These are phyloP conservation scores for Leptoteleia sp. DNA, from an alignment of 1,140 invertebrate species.

Conservation along the genomic window DNA sequence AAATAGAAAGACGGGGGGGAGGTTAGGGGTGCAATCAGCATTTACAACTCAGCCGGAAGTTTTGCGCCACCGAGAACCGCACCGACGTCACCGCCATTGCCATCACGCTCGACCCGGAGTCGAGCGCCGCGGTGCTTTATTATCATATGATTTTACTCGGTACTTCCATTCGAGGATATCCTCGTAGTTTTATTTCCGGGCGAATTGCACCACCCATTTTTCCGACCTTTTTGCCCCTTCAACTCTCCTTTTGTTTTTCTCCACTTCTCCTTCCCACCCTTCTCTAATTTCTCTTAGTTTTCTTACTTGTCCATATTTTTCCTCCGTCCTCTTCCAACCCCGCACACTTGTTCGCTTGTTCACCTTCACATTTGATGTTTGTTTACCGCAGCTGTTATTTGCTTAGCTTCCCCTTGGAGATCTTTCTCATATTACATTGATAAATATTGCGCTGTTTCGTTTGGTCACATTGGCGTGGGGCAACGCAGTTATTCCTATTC, in stretches of 20 bases:
- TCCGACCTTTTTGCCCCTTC: too few relatives aligned
- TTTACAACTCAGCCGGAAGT: conserved; percentile 74
- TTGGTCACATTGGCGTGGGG: not conserved
- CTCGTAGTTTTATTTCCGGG: conserved; percentile 53
- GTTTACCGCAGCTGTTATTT: conserved; percentile 32
- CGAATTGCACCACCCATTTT: conserved; percentile 45
- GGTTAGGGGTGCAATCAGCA: conserved; percentile 75
- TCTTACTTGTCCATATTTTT: too few relatives aligned
- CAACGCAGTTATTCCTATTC: too few relatives aligned
- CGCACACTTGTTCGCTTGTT: conserved; percentile 28
- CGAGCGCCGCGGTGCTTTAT: conserved; percentile 70
- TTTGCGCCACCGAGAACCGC: conserved; percentile 65
- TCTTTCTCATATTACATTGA: conserved; percentile 13
- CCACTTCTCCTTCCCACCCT: not conserved
- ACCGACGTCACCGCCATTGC: conserved; percentile 57
- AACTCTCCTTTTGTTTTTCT: conserved; percentile 16
- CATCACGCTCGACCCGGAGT: conserved; percentile 62
- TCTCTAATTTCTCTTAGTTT: too few relatives aligned
- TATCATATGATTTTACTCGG: conserved; percentile 76
- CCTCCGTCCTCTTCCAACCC: conserved; percentile 13
- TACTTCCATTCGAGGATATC: conserved; percentile 68
- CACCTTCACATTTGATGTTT: conserved; percentile 18
- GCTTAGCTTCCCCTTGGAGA: conserved; percentile 2
- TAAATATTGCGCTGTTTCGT: conserved; percentile 19
- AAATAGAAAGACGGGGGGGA: conserved; percentile 56